Conservation (phyloP, 1,140 invertebrate genomes). For the Globodera rostochiensis region DNA sequence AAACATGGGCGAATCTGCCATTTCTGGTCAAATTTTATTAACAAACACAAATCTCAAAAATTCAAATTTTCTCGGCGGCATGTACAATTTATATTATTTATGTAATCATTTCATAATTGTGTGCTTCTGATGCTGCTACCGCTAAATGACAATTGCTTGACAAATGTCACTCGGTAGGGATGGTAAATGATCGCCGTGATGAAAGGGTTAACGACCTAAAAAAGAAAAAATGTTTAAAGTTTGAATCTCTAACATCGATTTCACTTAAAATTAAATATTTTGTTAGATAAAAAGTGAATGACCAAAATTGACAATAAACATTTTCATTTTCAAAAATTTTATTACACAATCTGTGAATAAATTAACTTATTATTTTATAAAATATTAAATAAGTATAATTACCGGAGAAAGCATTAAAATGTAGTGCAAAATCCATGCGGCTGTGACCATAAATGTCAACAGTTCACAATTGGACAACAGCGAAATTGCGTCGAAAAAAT, state of each 20-base stretch:
- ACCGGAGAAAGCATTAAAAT: constrained; percentile 23
- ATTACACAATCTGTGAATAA: not conserved
- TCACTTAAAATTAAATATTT: too few relatives aligned
- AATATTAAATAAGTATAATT: not conserved
- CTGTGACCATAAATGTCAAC: constrained; percentile 10
- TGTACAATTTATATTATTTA: not conserved
- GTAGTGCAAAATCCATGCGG: constrained; percentile 24
- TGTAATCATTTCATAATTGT: not conserved
- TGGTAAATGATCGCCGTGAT: constrained; percentile 31
- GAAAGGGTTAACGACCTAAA: constrained; percentile 24
- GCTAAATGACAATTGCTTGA: constrained; percentile 11
- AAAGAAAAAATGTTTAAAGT: not conserved
- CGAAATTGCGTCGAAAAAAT: constrained; percentile 8
- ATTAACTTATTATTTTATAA: not conserved
- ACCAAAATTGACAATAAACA: too few relatives aligned
- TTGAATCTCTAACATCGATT: too few relatives aligned
- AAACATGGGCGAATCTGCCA: too few relatives aligned
- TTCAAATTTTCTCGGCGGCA: too few relatives aligned
- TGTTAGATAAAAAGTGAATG: too few relatives aligned
- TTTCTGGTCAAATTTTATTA: too few relatives aligned
- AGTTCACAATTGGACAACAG: constrained; percentile 8
- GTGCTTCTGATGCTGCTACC: constrained; percentile 10
- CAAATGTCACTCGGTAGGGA: constrained; percentile 27
- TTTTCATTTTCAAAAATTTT: not conserved
- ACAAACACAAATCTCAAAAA: too few relatives aligned